Evolutionary conservation across 2,113 vertebrate genomes (phyloP).

Genomic region (Strix uralensis): DNA sequence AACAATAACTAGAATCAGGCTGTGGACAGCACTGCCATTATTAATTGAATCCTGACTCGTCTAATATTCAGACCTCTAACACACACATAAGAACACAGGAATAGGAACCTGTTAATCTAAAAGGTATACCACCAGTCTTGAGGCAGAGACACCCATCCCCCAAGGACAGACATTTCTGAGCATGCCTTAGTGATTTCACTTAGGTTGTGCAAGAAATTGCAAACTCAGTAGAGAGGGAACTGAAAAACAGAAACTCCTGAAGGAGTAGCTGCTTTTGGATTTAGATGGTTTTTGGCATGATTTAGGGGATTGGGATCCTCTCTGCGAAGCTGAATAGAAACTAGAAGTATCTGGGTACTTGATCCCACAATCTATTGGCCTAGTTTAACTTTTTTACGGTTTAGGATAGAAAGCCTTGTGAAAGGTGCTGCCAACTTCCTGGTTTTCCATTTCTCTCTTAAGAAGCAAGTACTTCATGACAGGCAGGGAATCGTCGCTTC

Average conservation of each 20-base stretch:
- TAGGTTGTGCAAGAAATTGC: background rate
- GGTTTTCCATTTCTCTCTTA: background rate
- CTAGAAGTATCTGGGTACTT: background rate
- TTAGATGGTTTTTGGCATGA: background rate
- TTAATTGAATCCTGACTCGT: background rate
- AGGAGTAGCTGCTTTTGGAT: background rate
- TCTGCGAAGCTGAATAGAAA: background rate
- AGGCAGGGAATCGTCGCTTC: background rate
- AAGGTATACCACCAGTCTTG: background rate
- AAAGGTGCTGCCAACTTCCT: background rate
- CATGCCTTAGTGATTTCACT: background rate
- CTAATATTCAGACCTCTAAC: background rate
- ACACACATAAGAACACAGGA: background rate
- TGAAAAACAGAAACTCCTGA: background rate
- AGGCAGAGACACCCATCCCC: background rate
- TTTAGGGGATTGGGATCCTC: background rate
- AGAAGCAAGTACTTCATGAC: background rate
- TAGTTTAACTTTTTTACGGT: background rate
- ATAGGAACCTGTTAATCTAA: background rate
- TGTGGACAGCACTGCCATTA: background rate
- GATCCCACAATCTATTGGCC: background rate
- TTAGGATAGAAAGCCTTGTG: background rate
- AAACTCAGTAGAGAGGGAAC: background rate
- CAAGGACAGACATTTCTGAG: background rate
- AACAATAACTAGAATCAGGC: background rate